phyloP scores from a whole-genome alignment of 2,797 vertebrate genomes.

The Astyanax mexicanus region DNA sequence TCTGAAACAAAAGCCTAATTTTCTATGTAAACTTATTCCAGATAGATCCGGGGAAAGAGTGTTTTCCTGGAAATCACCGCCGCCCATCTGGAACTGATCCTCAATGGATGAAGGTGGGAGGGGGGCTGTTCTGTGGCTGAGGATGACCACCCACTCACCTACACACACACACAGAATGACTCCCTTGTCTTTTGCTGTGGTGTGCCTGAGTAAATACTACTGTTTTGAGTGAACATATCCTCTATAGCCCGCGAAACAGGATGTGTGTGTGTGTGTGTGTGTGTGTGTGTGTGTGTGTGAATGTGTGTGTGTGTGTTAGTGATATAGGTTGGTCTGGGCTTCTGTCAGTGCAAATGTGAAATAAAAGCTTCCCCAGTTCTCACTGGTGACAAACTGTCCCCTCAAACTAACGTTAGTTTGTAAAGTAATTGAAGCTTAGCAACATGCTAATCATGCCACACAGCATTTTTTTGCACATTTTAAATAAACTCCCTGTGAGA shows the following conservation, averaged over 20 bases:
- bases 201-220: constrained; percentile 7
- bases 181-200: neutral
- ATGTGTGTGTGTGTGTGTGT: constrained; percentile 34
- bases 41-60: constrained; percentile 53
- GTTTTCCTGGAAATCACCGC: constrained; percentile 65
- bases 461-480: too few species aligned
- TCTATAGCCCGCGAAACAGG: neutral
- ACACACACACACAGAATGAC: constrained; percentile 4
- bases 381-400: too few species aligned
- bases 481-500: too few species aligned
- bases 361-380: too few species aligned
- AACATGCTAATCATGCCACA: too few species aligned
- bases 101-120: constrained; percentile 43
- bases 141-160: constrained; percentile 27
- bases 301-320: too few species aligned
- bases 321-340: too few species aligned
- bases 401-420: too few species aligned
- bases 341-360: too few species aligned
- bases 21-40: constrained; percentile 49
- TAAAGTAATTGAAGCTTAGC: too few species aligned
- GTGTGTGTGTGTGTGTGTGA: neutral
- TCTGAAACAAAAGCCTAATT: constrained; percentile 46
- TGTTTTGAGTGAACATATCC: constrained; percentile 3
- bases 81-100: constrained; percentile 78
- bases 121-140: constrained; percentile 59